Evolutionary conservation across 2,888 invertebrate genomes (phyloP).

Genomic region (Sminthurinus aureus): DNA sequence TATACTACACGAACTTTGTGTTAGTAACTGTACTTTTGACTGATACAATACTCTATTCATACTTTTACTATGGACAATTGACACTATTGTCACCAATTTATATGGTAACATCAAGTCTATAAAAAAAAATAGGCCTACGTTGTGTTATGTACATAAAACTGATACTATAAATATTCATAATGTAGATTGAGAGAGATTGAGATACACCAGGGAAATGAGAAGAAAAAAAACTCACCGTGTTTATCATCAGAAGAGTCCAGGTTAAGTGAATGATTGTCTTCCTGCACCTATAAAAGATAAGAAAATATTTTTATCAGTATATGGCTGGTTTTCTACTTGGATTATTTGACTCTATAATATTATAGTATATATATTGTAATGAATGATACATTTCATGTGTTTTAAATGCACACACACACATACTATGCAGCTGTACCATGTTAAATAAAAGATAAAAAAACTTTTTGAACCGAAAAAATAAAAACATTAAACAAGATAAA

Average conservation of each 20-base stretch:
- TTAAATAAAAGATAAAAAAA: too few relatives aligned
- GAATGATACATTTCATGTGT: constrained; percentile 1
- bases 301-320: constrained; percentile 22
- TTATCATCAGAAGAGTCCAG: constrained; percentile 55
- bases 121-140: not conserved
- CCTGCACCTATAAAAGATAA: constrained; percentile 50
- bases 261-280: constrained; percentile 58
- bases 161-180: too few relatives aligned
- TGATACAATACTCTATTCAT: too few relatives aligned
- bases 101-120: not conserved
- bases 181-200: too few relatives aligned
- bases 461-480: constrained; percentile 5
- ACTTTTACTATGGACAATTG: too few relatives aligned
- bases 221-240: constrained; percentile 43
- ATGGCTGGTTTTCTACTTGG: not conserved
- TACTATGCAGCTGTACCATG: too few relatives aligned
- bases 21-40: too few relatives aligned
- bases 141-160: too few relatives aligned
- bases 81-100: not conserved
- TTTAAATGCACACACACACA: not conserved
- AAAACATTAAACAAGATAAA: not conserved
- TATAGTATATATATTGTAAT: too few relatives aligned
- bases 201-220: not conserved
- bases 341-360: too few relatives aligned
- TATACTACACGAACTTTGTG: too few relatives aligned